phyloP scores from a whole-genome alignment of 2,888 invertebrate genomes.

The Napeogenes inachia region DNA sequence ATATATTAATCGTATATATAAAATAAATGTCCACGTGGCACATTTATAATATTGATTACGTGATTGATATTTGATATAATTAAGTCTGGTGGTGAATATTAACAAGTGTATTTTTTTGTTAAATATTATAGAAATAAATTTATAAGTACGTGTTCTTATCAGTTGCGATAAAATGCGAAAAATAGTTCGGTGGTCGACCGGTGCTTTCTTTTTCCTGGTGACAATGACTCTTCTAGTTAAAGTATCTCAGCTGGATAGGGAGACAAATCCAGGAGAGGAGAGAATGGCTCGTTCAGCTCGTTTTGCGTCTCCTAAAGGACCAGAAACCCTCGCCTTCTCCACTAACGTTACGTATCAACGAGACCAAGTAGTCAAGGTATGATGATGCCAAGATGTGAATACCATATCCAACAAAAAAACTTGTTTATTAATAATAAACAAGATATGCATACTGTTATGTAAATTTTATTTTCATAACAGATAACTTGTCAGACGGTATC shows the following conservation, averaged over 20 bases:
- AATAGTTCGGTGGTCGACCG: constrained; percentile 39
- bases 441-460: background rate
- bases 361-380: constrained; percentile 32
- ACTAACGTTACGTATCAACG: constrained; percentile 16
- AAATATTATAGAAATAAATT: background rate
- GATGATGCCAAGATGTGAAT: background rate
- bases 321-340: background rate
- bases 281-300: constrained; percentile 27
- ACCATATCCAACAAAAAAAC: too few species aligned
- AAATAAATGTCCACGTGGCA: too few species aligned
- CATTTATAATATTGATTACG: background rate
- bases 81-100: background rate
- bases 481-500: too few species aligned
- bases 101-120: constrained; percentile 4
- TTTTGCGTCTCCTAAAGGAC: background rate
- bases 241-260: constrained; percentile 35
- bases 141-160: constrained; percentile 1
- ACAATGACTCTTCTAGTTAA: constrained; percentile 41
- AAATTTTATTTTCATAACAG: too few species aligned
- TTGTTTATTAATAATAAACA: background rate
- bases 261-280: constrained; percentile 13
- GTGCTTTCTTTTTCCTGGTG: constrained; percentile 37
- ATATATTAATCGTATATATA: too few species aligned
- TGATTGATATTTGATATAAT: background rate
- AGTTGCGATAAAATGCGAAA: constrained; percentile 42